Evolutionary conservation across 1,140 invertebrate genomes (phyloP), one percentile per base, ranked within the genome.

Genomic region (Chironomus tepperi): DNA sequence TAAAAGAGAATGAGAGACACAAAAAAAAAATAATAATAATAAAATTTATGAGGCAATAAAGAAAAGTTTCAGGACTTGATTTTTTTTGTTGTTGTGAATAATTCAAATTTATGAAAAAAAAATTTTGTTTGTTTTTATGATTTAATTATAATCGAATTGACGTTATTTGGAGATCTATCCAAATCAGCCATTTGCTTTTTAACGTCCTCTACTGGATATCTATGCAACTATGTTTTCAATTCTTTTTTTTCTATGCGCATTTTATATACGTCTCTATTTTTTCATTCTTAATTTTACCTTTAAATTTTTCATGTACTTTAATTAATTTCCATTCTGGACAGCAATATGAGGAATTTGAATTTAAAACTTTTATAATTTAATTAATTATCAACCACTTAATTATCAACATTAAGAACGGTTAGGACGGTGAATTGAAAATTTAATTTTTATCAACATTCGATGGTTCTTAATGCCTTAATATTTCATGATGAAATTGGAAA

Each of bases 131-230:
- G 24, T 34, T 34, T 34, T 34, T 34, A 34, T 34, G 24, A 34
- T n/a, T 57, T 57, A 57, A 57, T 10, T 12, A 57, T 15, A n/a
- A n/a, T 15, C 5, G 47, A 15, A 12, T n/a, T 57, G 47, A 57
- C 47, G n/a, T 15, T 57, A 57, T 57, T 15, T 57, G 5, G 12
- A 57, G 12, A 15, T 12, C 12, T 34, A 34, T 57, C 47, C 47
- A 57, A 15, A 57, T 57, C 47, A 57, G 47, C 47, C 47, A 57
- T 57, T 57, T 57, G 47, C 47, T 57, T 57, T 57, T 57, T 57
- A 34, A 57, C 47, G 47, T n/a, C 47, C 47, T 57, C 47, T 57
- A n/a, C 5, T n/a, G 47, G 47, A 57, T 57, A 57, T 15, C 5
- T n/a, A 57, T 57, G 47, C 10, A 57, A 57, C 12, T 57, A 15